These are phyloP conservation scores for Silvanus unidentatus DNA, from an alignment of 2,888 invertebrate species.

Conservation along the genomic window DNA sequence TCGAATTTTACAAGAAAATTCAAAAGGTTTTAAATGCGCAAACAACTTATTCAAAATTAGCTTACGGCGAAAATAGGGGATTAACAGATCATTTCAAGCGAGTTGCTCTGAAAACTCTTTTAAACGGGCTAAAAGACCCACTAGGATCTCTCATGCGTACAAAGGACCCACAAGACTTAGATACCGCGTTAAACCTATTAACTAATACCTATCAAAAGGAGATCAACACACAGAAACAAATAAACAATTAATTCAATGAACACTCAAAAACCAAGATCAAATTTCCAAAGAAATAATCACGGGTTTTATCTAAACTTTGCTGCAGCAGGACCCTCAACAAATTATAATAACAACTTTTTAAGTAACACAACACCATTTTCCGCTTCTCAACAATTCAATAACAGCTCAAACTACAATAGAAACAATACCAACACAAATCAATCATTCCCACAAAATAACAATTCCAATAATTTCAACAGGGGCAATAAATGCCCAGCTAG, in stretches of 20 bases:
- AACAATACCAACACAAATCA: too few relatives aligned
- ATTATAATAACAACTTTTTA: not conserved
- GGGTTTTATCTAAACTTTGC: too few relatives aligned
- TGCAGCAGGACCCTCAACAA: not conserved
- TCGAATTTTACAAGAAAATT: conserved; percentile 1
- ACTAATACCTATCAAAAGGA: conserved; percentile 8
- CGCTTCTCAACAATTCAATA: not conserved
- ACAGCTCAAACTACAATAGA: too few relatives aligned
- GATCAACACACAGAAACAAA: not conserved
- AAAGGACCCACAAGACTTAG: conserved; percentile 6
- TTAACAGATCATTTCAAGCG: conserved; percentile 1
- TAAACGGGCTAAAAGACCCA: conserved; percentile 7
- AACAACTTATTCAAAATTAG: not conserved
- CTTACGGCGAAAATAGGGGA: not conserved
- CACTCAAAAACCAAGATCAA: not conserved
- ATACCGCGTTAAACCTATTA: conserved; percentile 4
- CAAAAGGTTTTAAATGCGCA: not conserved
- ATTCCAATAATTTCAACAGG: too few relatives aligned
- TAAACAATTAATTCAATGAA: not conserved
- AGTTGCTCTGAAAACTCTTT: conserved; percentile 4
- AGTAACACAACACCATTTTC: not conserved
- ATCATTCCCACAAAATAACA: too few relatives aligned
- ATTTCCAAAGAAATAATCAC: not conserved
- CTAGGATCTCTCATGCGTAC: conserved; percentile 7
- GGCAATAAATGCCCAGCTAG: too few relatives aligned